Base-by-base conservation (phyloP, 1,140 invertebrate genomes). In the Lysiphlebus fabarum region DNA sequence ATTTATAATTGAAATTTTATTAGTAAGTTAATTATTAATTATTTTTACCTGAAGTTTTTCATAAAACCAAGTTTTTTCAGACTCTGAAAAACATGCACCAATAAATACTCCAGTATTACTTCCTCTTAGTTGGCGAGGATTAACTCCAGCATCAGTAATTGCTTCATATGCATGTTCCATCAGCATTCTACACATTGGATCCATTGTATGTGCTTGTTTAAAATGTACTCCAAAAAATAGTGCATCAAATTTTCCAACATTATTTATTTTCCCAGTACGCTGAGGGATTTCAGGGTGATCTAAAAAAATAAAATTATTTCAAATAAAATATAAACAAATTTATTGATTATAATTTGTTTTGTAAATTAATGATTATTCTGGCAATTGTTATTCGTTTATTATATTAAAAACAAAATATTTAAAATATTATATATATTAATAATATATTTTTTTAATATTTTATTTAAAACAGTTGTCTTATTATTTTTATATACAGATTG, bases 81-180 rank as follows among this genome's bases (percentile, higher is more conserved):
- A 85, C 70, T 94, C 92, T 0, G 90, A 90, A 65, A 89, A 88
- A 71, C 88, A 91, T 6, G 86, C 82, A 5, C 91, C 92, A 49
- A 93, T 82, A 68, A 90, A 92, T 2, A 95, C 91, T 8, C 90
- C 92, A 4, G 88, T 93, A 66, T 84, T 91, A 3, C 83, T 85
- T 38, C 86, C 89, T 55, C 83, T 81, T 6, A 92, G 71, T 51
- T 83, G 55, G 4, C 62, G 63, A 2, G 76, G 76, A 67, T 78
- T 79, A 5, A 70, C 38, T 5, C 93, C 93, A 59, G 93, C 89
- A 83, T 97, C 94, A 58, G 94, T 78, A 11, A 96, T 85, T 1
- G 92, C 90, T 79, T 96, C 93, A 67, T 91, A 90, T 0, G 90
- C 81, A 49, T 89, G 86, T 76, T 97, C 94, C 33, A 96, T 72